These are phyloP conservation scores for Siphlonurus alternatus DNA, from an alignment of 2,888 invertebrate genomes.

Conservation along the genomic window DNA sequence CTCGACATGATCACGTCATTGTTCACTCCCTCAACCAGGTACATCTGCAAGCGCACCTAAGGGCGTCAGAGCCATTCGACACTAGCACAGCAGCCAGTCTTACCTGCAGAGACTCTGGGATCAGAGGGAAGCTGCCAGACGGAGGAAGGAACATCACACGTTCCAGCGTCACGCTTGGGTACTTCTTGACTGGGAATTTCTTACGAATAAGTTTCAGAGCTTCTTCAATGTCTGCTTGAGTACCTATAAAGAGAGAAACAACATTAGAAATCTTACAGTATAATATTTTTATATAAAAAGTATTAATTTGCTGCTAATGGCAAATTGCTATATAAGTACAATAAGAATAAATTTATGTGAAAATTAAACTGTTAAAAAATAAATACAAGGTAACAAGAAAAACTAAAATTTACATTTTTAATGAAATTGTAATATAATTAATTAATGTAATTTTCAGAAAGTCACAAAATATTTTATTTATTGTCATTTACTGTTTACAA, in stretches of 20 bases:
- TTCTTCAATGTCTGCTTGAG: constrained; percentile 56
- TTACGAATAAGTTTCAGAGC: constrained; percentile 72
- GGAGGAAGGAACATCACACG: constrained; percentile 30
- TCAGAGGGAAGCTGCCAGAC: constrained; percentile 31
- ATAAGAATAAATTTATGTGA: constrained; percentile 2
- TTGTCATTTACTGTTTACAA: no score
- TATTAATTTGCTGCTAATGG: no score
- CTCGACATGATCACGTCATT: constrained; percentile 85
- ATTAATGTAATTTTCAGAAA: no score
- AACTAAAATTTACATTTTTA: no score
- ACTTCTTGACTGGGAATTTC: constrained; percentile 66
- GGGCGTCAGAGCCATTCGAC: not conserved
- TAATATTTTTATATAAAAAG: not conserved
- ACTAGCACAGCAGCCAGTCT: constrained; percentile 16
- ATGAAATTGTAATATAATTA: no score
- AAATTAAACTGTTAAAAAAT: constrained; percentile 5
- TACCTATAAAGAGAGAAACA: constrained; percentile 34
- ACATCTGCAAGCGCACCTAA: constrained; percentile 38
- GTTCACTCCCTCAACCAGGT: constrained; percentile 78
- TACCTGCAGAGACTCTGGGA: constrained; percentile 40
- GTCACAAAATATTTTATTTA: no score
- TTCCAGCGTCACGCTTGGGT: constrained; percentile 59
- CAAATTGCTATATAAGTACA: not conserved
- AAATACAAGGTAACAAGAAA: no score
- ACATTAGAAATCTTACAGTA: not conserved